Evolutionary conservation across 2,888 invertebrate genomes (phyloP).

Genomic region (Diarsia brunnea): DNA sequence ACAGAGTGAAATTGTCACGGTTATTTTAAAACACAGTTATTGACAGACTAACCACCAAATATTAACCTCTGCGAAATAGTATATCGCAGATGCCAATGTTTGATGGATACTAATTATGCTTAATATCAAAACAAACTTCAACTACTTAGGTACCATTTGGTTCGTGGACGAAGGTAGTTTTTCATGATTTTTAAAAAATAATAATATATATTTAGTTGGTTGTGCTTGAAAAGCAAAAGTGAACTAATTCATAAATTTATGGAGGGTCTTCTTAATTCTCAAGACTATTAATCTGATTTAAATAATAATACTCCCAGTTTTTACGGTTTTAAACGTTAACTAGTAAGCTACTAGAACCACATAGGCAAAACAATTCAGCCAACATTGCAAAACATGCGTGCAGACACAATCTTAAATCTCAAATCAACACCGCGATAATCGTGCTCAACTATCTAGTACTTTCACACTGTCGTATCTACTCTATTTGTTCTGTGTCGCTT

Average conservation of each 20-base stretch:
- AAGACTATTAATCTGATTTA: not conserved
- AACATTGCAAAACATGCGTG: constrained; percentile 27
- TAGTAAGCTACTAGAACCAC: not conserved
- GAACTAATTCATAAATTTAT: not conserved
- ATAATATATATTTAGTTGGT: too few relatives aligned
- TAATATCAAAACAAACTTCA: not conserved
- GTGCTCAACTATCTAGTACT: constrained; percentile 37
- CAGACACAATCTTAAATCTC: constrained; percentile 47
- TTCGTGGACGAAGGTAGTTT: too few relatives aligned
- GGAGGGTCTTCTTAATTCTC: too few relatives aligned
- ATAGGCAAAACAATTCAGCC: constrained; percentile 5
- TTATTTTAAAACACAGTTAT: not conserved
- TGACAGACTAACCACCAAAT: too few relatives aligned
- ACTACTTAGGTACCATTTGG: not conserved
- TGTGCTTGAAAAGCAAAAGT: not conserved
- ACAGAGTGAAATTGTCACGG: not conserved
- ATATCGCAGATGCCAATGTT: too few relatives aligned
- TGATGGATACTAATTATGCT: not conserved
- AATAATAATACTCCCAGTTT: not conserved
- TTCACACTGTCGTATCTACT: constrained; percentile 60
- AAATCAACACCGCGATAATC: constrained; percentile 43
- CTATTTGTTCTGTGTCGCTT: constrained; percentile 80
- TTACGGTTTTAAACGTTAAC: not conserved
- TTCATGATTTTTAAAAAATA: too few relatives aligned
- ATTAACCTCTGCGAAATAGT: too few relatives aligned